Evolutionary conservation across 2,888 invertebrate genomes (phyloP).

Genomic region (Eupelmus urozonus): DNA sequence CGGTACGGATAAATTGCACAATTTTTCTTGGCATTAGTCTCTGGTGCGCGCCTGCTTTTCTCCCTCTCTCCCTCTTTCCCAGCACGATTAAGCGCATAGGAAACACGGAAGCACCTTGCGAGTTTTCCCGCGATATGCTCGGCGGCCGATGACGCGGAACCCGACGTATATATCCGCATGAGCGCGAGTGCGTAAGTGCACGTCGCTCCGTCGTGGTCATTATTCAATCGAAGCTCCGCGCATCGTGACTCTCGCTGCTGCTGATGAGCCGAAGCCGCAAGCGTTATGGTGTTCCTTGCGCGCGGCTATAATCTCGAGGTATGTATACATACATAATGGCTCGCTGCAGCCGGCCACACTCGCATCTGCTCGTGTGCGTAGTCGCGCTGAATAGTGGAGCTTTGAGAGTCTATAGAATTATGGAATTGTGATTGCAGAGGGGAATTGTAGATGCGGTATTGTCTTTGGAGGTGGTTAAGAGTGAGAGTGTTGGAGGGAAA

Average conservation of each 20-base stretch:
- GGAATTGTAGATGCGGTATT: too few species aligned
- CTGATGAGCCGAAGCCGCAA: conserved; percentile 13
- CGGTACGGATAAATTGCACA: conserved; percentile 39
- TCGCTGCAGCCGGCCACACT: too few species aligned
- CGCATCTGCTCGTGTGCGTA: too few species aligned
- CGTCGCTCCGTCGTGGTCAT: not conserved
- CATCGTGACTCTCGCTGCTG: too few species aligned
- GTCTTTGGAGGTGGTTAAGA: too few species aligned
- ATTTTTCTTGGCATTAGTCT: conserved; percentile 41
- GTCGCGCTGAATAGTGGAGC: too few species aligned
- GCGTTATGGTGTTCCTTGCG: not conserved
- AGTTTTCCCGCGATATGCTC: conserved; percentile 25
- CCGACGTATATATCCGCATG: not conserved
- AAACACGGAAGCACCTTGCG: conserved; percentile 45
- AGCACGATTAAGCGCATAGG: conserved; percentile 5
- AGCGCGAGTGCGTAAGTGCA: too few species aligned
- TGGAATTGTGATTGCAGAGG: too few species aligned
- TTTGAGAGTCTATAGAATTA: too few species aligned
- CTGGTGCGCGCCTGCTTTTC: not conserved
- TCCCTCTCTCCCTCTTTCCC: not conserved
- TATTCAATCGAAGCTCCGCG: conserved; percentile 30
- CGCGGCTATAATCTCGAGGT: not conserved
- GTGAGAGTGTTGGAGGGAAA: too few species aligned
- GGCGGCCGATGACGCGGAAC: conserved; percentile 36
- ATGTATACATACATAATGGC: too few species aligned